Percentiles rank a stretch among this genome's conserved stretches.
phyloP scores from a whole-genome alignment of 2,888 invertebrate genomes.

The Melieria picta region DNA sequence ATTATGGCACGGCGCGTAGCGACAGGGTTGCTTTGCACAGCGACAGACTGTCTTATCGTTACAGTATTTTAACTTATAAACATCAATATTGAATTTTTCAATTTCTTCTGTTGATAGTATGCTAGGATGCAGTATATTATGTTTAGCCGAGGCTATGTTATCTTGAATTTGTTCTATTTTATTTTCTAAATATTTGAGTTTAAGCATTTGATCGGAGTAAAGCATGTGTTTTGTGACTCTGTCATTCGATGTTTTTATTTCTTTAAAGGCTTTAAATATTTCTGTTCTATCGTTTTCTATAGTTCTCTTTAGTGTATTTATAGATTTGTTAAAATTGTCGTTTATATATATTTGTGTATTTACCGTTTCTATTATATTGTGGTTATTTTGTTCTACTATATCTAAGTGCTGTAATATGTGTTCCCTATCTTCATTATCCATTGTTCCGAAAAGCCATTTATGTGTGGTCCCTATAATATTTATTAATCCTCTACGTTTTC shows the following conservation, averaged over 20 bases:
- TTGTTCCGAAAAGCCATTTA: constrained; percentile 12
- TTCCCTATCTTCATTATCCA: background rate
- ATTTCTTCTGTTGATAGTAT: constrained; percentile 7
- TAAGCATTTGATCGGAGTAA: constrained; percentile 25
- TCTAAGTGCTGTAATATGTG: constrained; percentile 19
- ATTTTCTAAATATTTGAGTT: constrained; percentile 25
- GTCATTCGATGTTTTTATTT: constrained; percentile 6
- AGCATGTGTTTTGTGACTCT: constrained; percentile 14
- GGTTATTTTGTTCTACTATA: constrained; percentile 6
- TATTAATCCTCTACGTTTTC: constrained; percentile 17
- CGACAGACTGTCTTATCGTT: too few species aligned
- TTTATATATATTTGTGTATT: constrained; percentile 24
- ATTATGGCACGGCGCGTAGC: too few species aligned
- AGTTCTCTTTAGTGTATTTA: constrained; percentile 14
- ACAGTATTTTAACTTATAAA: constrained; percentile 3
- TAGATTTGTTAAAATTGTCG: constrained; percentile 23
- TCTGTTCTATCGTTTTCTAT: constrained; percentile 12
- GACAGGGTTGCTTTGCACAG: too few species aligned
- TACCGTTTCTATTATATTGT: constrained; percentile 17
- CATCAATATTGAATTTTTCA: constrained; percentile 1
- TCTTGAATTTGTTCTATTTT: background rate
- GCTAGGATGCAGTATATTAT: background rate
- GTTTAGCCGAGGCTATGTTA: constrained; percentile 20
- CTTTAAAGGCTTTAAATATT: constrained; percentile 8
- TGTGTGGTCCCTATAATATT: constrained; percentile 13